Percentiles rank a stretch among this genome's conserved stretches.
Conservation (phyloP, 1,140 invertebrate species). For the Anoplolepis gracilipes region DNA sequence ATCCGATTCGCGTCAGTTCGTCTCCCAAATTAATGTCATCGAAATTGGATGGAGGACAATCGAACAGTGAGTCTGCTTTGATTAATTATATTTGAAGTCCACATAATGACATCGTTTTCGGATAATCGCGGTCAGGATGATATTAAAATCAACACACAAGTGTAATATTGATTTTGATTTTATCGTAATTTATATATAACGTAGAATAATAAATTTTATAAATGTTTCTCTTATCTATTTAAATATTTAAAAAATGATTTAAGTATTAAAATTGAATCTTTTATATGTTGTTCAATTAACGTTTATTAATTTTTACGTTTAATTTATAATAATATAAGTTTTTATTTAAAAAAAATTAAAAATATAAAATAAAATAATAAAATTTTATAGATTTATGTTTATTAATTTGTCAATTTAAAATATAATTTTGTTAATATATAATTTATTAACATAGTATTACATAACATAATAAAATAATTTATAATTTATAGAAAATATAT, state of each 20-base stretch:
- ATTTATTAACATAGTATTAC: no score
- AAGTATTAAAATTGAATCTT: neutral
- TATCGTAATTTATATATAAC: constrained; percentile 8
- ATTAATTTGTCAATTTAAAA: no score
- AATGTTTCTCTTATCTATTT: neutral
- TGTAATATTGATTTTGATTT: neutral
- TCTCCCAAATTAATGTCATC: neutral
- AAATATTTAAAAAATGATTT: neutral
- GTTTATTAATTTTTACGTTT: neutral
- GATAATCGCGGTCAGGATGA: neutral
- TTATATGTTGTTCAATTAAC: neutral
- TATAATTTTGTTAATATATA: no score
- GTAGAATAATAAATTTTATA: constrained; percentile 8
- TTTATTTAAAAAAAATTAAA: neutral
- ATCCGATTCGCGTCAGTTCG: neutral
- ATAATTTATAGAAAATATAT: no score
- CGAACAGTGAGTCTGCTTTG: constrained; percentile 3
- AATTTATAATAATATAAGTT: neutral
- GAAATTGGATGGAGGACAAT: neutral
- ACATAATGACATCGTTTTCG: no score
- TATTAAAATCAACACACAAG: neutral
- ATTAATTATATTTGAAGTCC: neutral
- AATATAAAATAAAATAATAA: neutral
- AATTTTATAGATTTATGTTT: neutral
- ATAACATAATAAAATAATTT: no score